These are phyloP conservation scores for Ectemnius lituratus DNA, from an alignment of 2,888 invertebrate species.

Conservation along the genomic window DNA sequence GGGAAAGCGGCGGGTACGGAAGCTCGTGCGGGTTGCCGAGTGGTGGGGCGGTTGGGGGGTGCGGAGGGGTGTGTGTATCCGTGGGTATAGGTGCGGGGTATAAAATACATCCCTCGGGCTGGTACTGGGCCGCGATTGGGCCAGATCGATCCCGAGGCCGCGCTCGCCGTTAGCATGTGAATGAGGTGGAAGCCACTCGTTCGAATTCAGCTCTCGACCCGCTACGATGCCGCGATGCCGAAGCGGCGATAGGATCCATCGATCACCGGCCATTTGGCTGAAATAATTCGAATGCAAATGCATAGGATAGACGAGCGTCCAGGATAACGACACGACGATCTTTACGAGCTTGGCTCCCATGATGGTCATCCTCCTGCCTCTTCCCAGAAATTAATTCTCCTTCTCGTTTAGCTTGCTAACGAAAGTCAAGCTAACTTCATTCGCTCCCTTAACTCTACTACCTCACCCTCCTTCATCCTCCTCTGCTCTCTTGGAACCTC, in stretches of 20 bases:
- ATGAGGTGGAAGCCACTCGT: slow-evolving; percentile 69
- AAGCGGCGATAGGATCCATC: slow-evolving; percentile 56
- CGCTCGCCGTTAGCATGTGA: slow-evolving; percentile 70
- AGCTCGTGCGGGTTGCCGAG: background rate
- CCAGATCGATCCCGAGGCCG: slow-evolving; percentile 48
- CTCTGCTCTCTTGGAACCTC: background rate
- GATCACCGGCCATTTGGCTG: slow-evolving; percentile 62
- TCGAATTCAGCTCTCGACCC: slow-evolving; percentile 60
- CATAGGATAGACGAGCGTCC: slow-evolving; percentile 40
- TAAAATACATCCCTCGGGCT: slow-evolving; percentile 47
- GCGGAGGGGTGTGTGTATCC: background rate
- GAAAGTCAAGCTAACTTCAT: background rate
- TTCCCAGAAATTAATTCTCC: slow-evolving; percentile 30
- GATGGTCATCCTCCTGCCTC: slow-evolving; percentile 33
- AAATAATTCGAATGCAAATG: slow-evolving; percentile 62
- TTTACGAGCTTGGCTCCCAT: slow-evolving; percentile 52
- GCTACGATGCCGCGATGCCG: slow-evolving; percentile 16
- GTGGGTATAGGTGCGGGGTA: slow-evolving; percentile 16
- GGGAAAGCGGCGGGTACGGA: slow-evolving; percentile 8
- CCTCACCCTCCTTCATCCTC: too few species aligned
- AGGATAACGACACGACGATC: slow-evolving; percentile 26
- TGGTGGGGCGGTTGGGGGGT: background rate
- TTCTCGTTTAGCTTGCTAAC: slow-evolving; percentile 10
- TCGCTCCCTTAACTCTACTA: too few species aligned
- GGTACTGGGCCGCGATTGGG: slow-evolving; percentile 49